These are phyloP conservation scores for Gonatopus flavifemur DNA, from an alignment of 1,140 invertebrate species.

Conservation along the genomic window DNA sequence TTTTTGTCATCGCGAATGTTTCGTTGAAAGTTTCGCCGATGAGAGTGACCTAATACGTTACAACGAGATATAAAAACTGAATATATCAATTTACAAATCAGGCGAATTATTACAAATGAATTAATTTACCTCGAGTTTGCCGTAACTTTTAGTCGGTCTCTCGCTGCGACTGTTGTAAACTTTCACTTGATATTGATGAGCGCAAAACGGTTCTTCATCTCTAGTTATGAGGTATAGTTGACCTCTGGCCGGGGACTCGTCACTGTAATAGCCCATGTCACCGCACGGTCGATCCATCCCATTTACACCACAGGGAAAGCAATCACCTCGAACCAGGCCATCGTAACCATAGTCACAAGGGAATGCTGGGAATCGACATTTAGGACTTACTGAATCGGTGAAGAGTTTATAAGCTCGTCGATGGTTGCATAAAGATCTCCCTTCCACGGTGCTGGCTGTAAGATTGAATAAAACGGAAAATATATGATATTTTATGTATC, in stretches of 20 bases:
- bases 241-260: constrained; percentile 76
- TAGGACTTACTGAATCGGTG: constrained; percentile 87
- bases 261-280: constrained; percentile 93
- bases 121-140: constrained; percentile 69
- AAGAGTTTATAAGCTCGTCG: constrained; percentile 90
- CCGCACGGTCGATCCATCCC: constrained; percentile 68
- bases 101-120: too few relatives aligned
- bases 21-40: constrained; percentile 84
- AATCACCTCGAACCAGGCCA: constrained; percentile 75
- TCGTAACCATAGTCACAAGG: constrained; percentile 80
- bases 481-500: too few relatives aligned
- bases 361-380: constrained; percentile 87
- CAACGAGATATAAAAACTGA: background rate
- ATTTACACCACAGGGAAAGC: constrained; percentile 66
- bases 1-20: constrained; percentile 83
- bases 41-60: constrained; percentile 61
- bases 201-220: constrained; percentile 91
- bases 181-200: constrained; percentile 84
- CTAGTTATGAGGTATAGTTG: constrained; percentile 83
- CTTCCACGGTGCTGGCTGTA: constrained; percentile 76
- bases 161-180: constrained; percentile 73
- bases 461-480: too few relatives aligned
- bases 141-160: constrained; percentile 70
- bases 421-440: constrained; percentile 88
- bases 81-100: too few relatives aligned